These are phyloP conservation scores for Eulemur albifrons DNA, from an alignment of 2,797 vertebrate species.

Conservation along the genomic window DNA sequence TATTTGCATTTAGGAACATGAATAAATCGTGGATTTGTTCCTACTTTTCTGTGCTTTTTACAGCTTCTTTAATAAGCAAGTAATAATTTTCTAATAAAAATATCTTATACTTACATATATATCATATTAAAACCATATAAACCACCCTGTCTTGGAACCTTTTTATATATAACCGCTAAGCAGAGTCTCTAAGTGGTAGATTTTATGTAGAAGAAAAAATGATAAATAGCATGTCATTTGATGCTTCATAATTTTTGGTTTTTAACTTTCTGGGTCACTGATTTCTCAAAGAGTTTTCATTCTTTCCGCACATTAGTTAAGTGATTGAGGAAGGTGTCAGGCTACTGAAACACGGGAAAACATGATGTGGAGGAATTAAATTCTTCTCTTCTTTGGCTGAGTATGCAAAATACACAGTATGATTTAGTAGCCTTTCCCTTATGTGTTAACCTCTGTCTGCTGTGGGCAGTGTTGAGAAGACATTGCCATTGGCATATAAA, in stretches of 20 bases:
- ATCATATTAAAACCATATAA: slow-evolving; percentile 27
- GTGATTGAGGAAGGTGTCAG: slow-evolving; percentile 73
- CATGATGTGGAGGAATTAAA: slow-evolving; percentile 57
- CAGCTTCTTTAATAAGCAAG: slow-evolving; percentile 24
- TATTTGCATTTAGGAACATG: slow-evolving; percentile 14
- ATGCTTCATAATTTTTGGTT: slow-evolving; percentile 76
- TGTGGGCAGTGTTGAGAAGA: neutral
- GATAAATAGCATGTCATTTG: slow-evolving; percentile 69
- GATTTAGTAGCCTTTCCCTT: slow-evolving; percentile 24
- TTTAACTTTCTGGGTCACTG: slow-evolving; percentile 76
- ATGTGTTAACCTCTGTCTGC: slow-evolving; percentile 25
- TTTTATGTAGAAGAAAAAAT: slow-evolving; percentile 70
- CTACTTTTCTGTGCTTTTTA: neutral
- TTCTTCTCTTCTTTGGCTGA: slow-evolving; percentile 63
- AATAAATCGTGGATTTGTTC: neutral
- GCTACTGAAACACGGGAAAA: slow-evolving; percentile 44
- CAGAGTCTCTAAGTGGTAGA: slow-evolving; percentile 11
- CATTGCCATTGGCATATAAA: neutral
- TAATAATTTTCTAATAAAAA: slow-evolving; percentile 28
- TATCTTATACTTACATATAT: neutral
- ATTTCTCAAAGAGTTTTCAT: slow-evolving; percentile 72
- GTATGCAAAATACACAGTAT: neutral
- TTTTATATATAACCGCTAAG: slow-evolving; percentile 33
- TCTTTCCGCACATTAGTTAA: slow-evolving; percentile 66
- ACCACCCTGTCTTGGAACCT: neutral